phyloP scores from a whole-genome alignment of 2,797 vertebrate species.

The Loriculus beryllinus region DNA sequence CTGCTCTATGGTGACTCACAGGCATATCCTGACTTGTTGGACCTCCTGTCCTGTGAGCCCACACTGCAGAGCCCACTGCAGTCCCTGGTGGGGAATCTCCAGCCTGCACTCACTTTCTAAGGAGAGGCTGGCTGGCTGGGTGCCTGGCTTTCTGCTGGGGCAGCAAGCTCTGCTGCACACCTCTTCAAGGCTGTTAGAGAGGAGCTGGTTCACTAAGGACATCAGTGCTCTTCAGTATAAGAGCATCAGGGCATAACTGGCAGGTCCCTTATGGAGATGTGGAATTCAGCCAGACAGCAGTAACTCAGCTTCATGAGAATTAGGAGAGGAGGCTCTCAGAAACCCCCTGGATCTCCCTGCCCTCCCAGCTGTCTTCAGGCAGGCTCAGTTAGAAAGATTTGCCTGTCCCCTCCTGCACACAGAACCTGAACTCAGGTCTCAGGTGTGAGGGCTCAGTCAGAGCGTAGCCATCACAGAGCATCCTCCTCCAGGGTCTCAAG shows the following conservation, averaged over 20 bases:
- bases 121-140: neutral
- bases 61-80: neutral
- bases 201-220: neutral
- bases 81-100: neutral
- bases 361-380: neutral
- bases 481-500: neutral
- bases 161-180: neutral
- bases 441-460: neutral
- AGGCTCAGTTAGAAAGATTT: neutral
- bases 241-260: neutral
- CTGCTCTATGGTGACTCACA: neutral
- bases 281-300: neutral
- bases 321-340: neutral
- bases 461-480: neutral
- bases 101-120: neutral
- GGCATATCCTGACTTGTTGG: neutral
- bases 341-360: neutral
- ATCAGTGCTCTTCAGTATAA: accelerated
- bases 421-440: neutral
- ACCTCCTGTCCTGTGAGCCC: neutral
- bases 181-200: neutral
- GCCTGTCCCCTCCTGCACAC: neutral
- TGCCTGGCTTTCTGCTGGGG: neutral
- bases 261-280: neutral
- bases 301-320: accelerated